Base-by-base conservation (phyloP, 2,113 vertebrate genomes). In the Ciconia maguari region DNA sequence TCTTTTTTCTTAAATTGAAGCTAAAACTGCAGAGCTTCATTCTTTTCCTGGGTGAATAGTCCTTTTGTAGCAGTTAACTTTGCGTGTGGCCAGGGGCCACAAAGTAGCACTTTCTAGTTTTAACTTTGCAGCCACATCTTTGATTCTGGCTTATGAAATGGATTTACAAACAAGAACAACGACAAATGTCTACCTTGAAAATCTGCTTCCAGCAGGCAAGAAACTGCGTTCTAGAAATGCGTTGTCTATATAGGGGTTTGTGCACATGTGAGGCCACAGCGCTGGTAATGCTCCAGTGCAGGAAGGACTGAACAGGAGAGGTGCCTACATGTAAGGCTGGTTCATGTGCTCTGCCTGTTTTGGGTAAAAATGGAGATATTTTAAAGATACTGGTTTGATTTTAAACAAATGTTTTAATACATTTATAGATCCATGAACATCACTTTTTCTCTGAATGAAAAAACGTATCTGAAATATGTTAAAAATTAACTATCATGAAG, bases 221-320 rank as follows among this genome's bases (percentile, higher is more conserved):
- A 66, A 74, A 11, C 22, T 62, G 29, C 3, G 0, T 15, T 77
- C 54, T 55, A 34, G 84, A 77, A 55, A 36, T 11, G 9, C 1
- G 1, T n/a, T 52, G 14, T 25, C 26, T 27, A 0, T 6, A 15
- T 44, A 34, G 20, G 6, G 19, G 14, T 70, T 8, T 42, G 58
- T 54, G 44, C 25, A 55, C 62, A 41, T 10, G 11, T 51, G 77
- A 46, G 29, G 41, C 19, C 74, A 24, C 15, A 17, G 55, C 30
- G 16, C 52, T 76, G 49, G 34, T 24, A 42, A 38, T 22, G 4
- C 62, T 64, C 44, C n/a, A 10, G 36, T 25, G 27, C 1, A 2
- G 17, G 20, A 55, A 86, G 36, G 19, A 30, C 26, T 18, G 41
- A 91, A 42, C 7, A 69, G 20, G 13, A 41, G 13, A 83, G 9